A percentile compares a stretch with the other conserved stretches of the same genome.
Conservation (phyloP, 2,888 invertebrate genomes). For the Platycheirus rosarum region DNA sequence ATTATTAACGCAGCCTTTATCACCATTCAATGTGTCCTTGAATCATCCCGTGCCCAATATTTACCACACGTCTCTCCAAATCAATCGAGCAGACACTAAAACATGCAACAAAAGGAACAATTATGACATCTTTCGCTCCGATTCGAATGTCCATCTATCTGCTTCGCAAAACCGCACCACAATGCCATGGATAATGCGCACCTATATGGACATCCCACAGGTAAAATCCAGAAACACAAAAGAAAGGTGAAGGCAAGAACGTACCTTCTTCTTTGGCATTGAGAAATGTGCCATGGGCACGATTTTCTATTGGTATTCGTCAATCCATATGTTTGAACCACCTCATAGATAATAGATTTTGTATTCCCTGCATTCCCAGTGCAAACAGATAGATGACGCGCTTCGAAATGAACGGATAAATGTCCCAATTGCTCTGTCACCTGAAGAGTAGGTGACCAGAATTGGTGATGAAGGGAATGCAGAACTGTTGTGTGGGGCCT, state of each 20-base stretch:
- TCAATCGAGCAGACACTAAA: constrained; percentile 41
- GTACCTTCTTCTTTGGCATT: constrained; percentile 14
- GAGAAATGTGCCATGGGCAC: constrained; percentile 41
- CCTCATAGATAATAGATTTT: background rate
- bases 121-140: constrained; percentile 41
- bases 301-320: constrained; percentile 21
- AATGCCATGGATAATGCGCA: constrained; percentile 15
- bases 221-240: constrained; percentile 38
- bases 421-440: constrained; percentile 59
- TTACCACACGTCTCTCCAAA: constrained; percentile 29
- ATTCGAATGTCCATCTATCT: constrained; percentile 44
- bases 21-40: constrained; percentile 67
- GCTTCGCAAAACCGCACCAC: constrained; percentile 31
- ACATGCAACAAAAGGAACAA: constrained; percentile 35
- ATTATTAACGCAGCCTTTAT: constrained; percentile 79
- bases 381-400: constrained; percentile 41
- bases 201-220: constrained; percentile 30
- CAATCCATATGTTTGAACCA: background rate
- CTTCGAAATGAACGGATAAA: constrained; percentile 41
- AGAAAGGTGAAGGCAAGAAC: constrained; percentile 61
- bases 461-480: constrained; percentile 54
- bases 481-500: constrained; percentile 9
- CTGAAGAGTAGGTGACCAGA: constrained; percentile 43
- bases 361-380: background rate
- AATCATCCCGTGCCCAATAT: constrained; percentile 24